phyloP scores from a whole-genome alignment of 2,113 vertebrate species.

The Nyctibius bracteatus region DNA sequence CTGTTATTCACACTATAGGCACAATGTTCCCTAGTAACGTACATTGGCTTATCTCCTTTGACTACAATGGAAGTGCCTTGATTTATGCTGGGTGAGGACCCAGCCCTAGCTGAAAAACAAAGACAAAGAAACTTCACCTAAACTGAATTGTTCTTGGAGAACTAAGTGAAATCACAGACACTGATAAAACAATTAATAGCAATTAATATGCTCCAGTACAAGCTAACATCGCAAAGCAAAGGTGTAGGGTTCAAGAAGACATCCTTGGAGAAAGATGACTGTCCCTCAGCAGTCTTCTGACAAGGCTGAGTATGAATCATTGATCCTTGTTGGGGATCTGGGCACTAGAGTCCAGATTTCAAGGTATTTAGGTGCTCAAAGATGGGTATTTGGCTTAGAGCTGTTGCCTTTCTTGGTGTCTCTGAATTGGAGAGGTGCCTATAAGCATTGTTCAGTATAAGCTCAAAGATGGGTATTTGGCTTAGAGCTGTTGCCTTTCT shows the following conservation, averaged over 20 bases:
- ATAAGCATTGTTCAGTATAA: rapidly evolving
- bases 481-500: neutral
- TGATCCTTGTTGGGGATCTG: neutral
- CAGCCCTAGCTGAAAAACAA: neutral
- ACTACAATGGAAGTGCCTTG: neutral
- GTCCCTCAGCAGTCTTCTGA: neutral
- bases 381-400: no score
- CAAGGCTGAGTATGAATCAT: neutral
- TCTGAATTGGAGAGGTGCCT: neutral
- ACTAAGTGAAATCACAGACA: neutral
- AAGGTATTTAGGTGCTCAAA: neutral
- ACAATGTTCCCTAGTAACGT: neutral
- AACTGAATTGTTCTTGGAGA: neutral
- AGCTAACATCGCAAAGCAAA: neutral
- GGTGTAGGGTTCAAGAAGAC: neutral
- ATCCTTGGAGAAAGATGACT: neutral
- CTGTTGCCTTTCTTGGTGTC: neutral
- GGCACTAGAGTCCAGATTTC: neutral
- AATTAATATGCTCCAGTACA: neutral
- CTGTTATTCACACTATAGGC: neutral
- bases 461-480: no score
- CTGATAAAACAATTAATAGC: neutral
- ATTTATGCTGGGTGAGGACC: neutral
- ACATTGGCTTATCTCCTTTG: neutral
- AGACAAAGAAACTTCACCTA: neutral